Percentiles rank a stretch among this genome's conserved stretches.
Evolutionary conservation across 2,797 vertebrate genomes (phyloP).

Genomic region (Sebastes diaconus): DNA sequence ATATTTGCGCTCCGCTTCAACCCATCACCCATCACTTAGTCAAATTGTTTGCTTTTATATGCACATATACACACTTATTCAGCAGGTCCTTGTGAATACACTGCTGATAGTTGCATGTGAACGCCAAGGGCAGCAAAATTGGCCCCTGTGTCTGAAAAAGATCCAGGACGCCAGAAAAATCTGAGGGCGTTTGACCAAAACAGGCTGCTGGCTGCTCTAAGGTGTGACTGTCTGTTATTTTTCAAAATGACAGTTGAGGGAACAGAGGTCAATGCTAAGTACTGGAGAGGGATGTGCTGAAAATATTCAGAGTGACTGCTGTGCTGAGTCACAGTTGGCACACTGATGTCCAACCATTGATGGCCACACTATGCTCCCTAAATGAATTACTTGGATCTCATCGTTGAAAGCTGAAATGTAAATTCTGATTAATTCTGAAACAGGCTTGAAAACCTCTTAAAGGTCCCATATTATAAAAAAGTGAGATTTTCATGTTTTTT

Average conservation of each 20-base stretch:
- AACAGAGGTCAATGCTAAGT: slow-evolving; percentile 38
- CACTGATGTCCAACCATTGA: not conserved
- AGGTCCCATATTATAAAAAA: no score
- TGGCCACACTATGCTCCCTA: not conserved
- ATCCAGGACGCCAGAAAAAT: slow-evolving; percentile 8
- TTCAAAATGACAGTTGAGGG: slow-evolving; percentile 37
- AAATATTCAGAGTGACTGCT: slow-evolving; percentile 46
- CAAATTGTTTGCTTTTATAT: not conserved
- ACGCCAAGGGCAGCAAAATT: not conserved
- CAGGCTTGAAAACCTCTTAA: not conserved
- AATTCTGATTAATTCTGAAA: not conserved
- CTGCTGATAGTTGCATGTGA: not conserved
- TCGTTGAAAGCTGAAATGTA: not conserved
- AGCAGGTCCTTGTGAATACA: not conserved
- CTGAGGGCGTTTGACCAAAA: slow-evolving; percentile 22
- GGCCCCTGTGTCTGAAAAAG: slow-evolving; percentile 8
- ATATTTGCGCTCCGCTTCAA: no score
- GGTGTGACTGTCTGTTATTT: slow-evolving; percentile 39
- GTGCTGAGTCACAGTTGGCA: slow-evolving; percentile 26
- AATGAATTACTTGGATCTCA: not conserved
- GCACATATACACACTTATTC: not conserved
- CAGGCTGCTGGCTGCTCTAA: slow-evolving; percentile 10
- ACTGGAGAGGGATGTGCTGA: slow-evolving; percentile 34
- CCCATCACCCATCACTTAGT: no score
- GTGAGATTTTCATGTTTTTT: no score